A percentile compares a stretch with the other conserved stretches of the same genome.
These are phyloP conservation scores for Paradoxurus hermaphroditus DNA, from an alignment of 2,113 vertebrate species.

Conservation along the genomic window DNA sequence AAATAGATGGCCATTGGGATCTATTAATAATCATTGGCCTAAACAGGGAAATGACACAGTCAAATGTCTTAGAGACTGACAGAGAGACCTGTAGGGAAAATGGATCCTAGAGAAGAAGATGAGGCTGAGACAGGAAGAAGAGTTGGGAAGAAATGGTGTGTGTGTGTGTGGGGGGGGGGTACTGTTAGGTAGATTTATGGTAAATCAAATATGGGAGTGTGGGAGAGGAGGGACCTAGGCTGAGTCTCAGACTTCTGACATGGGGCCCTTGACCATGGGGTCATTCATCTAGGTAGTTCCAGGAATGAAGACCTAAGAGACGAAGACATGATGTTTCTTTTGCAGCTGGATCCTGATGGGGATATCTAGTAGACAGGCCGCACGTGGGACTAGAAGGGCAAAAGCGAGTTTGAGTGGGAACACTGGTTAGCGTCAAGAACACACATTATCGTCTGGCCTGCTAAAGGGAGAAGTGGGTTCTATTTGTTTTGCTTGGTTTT, in stretches of 20 bases:
- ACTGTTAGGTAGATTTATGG: neutral
- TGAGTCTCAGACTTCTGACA: neutral
- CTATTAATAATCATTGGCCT: neutral
- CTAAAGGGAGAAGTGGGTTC: neutral
- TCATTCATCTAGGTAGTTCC: neutral
- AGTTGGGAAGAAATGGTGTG: neutral
- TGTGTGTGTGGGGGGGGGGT: neutral
- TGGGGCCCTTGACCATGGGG: neutral
- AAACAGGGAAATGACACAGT: neutral
- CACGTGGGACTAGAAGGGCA: neutral
- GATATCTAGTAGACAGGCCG: neutral
- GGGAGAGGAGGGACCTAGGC: neutral
- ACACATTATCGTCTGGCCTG: neutral
- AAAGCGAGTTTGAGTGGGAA: neutral
- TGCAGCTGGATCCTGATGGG: neutral
- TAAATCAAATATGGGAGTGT: neutral
- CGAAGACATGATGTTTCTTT: neutral
- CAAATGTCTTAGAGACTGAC: neutral
- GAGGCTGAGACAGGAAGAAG: neutral
- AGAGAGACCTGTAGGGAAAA: neutral
- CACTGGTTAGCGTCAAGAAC: neutral
- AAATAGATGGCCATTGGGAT: neutral
- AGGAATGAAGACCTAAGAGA: neutral
- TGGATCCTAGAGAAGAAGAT: neutral
- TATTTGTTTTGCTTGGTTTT: constrained; percentile 42